phyloP scores from a whole-genome alignment of 2,113 vertebrate genomes.

The Zeus faber region DNA sequence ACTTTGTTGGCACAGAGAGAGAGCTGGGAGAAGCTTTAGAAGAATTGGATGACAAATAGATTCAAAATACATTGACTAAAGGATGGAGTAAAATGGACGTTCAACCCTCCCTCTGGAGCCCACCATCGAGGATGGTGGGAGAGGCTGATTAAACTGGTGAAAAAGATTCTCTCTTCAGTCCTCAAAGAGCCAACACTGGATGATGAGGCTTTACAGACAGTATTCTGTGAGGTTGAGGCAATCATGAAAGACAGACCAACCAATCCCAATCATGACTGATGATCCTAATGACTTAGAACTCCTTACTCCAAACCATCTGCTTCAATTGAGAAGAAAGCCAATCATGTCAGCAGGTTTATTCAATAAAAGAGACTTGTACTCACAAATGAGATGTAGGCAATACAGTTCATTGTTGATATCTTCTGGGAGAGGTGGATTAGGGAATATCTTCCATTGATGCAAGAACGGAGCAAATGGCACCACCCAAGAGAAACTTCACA shows the following conservation, averaged over 20 bases:
- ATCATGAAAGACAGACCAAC: no score
- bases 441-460: constrained; percentile 12
- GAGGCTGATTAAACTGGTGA: constrained; percentile 5
- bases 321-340: constrained; percentile 1
- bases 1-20: constrained; percentile 1
- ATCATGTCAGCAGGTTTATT: constrained; percentile 2
- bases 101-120: constrained; percentile 9
- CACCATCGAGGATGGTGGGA: constrained; percentile 10
- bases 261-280: constrained; percentile 9
- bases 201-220: constrained; percentile 14
- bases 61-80: background rate
- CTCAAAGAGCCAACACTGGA: constrained; percentile 9
- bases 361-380: constrained; percentile 2
- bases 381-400: background rate
- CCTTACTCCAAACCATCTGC: constrained; percentile 11
- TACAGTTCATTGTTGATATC: background rate
- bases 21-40: background rate
- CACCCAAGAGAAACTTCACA: background rate
- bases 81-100: constrained; percentile 6
- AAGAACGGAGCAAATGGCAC: constrained; percentile 2
- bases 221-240: no score
- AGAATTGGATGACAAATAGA: background rate
- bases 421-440: constrained; percentile 10
- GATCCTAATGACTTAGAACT: constrained; percentile 4
- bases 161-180: constrained; percentile 7